phyloP scores from a whole-genome alignment of 2,113 vertebrate species.

The Syngnathus typhle region DNA sequence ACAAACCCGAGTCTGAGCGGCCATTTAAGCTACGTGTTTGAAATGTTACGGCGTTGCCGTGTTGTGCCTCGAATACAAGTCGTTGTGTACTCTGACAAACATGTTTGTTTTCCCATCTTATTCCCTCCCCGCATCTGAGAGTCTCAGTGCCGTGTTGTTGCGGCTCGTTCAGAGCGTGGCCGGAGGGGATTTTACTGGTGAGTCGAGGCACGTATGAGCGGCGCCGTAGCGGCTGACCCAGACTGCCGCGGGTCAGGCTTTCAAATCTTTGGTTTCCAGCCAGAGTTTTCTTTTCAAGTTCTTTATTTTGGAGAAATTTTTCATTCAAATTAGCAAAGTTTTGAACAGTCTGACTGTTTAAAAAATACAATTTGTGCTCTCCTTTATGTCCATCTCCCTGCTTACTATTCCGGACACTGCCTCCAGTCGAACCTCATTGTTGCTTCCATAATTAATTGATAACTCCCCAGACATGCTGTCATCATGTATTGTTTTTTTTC shows the following conservation, averaged over 20 bases:
- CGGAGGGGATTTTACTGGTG: conserved; percentile 39
- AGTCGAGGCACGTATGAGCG: conserved; percentile 56
- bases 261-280: background rate
- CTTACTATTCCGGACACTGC: conserved; percentile 12
- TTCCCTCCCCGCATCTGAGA: conserved; percentile 28
- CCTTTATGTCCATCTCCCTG: conserved; percentile 13
- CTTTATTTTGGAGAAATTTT: background rate
- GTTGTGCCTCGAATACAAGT: conserved; percentile 29
- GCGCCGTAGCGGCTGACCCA: conserved; percentile 49
- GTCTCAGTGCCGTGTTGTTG: conserved; percentile 43
- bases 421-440: conserved; percentile 10
- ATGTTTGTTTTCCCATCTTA: conserved; percentile 42
- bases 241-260: conserved; percentile 27
- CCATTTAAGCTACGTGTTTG: conserved; percentile 20
- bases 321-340: background rate
- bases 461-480: conserved; percentile 35
- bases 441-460: conserved; percentile 39
- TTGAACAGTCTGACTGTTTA: too few relatives aligned
- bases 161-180: conserved; percentile 42
- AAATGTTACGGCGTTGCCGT: conserved; percentile 6
- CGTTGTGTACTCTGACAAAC: conserved; percentile 22
- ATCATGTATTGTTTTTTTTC: conserved; percentile 32
- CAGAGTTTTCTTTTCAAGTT: background rate
- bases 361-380: background rate
- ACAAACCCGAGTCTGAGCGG: conserved; percentile 18